These are phyloP conservation scores for Xylota sylvarum DNA, from an alignment of 2,888 invertebrate genomes.

Conservation along the genomic window DNA sequence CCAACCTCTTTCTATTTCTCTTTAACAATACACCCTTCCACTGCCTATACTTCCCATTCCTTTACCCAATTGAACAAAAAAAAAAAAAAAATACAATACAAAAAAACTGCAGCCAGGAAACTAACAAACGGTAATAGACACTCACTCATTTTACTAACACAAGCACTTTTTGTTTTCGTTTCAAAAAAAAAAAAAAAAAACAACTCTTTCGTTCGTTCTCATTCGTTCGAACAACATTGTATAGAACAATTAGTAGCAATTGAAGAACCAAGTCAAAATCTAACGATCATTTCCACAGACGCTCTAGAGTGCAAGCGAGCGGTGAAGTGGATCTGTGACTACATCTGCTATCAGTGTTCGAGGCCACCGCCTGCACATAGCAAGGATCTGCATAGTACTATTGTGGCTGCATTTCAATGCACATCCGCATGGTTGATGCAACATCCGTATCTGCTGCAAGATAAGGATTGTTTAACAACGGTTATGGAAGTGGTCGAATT, in stretches of 20 bases:
- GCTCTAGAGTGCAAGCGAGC: constrained; percentile 95
- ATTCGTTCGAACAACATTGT: constrained; percentile 77
- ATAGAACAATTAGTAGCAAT: constrained; percentile 84
- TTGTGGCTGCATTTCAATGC: constrained; percentile 96
- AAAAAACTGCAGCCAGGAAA: constrained; percentile 82
- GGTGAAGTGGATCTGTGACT: constrained; percentile 99
- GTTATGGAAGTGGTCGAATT: constrained; percentile 98
- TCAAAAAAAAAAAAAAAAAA: constrained; percentile 70
- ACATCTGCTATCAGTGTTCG: constrained; percentile 97
- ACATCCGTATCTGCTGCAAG: constrained; percentile 95
- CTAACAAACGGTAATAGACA: constrained; percentile 83
- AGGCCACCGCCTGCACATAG: constrained; percentile 97
- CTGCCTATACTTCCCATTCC: constrained; percentile 49
- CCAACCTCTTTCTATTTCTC: constrained; percentile 73
- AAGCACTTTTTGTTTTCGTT: constrained; percentile 78
- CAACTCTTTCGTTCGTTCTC: constrained; percentile 74
- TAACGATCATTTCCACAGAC: constrained; percentile 88
- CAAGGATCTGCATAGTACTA: constrained; percentile 96
- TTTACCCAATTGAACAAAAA: constrained; percentile 60
- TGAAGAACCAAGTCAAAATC: constrained; percentile 84
- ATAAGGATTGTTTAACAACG: constrained; percentile 95
- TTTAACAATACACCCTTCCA: constrained; percentile 60
- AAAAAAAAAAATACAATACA: constrained; percentile 62
- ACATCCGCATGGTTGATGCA: constrained; percentile 96
- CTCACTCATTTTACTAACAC: constrained; percentile 81